phyloP scores from a whole-genome alignment of 2,113 vertebrate species.

The Corythornis cristatus region DNA sequence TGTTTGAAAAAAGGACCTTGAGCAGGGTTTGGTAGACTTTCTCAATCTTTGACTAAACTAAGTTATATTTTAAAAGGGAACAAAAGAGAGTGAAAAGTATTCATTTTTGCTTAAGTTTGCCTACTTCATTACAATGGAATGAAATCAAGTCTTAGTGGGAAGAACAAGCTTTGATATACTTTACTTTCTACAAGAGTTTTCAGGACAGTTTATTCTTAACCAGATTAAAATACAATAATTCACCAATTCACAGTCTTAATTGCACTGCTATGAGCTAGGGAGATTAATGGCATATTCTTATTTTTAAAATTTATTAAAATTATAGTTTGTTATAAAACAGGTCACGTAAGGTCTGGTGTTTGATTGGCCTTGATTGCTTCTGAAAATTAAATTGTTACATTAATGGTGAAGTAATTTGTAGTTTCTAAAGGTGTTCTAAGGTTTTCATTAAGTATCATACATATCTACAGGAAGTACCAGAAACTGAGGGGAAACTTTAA shows the following conservation, averaged over 20 bases:
- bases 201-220: constrained; percentile 5
- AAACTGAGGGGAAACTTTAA: background rate
- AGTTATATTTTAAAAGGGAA: background rate
- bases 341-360: background rate
- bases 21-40: background rate
- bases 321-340: constrained; percentile 13
- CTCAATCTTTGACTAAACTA: background rate
- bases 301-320: constrained; percentile 39
- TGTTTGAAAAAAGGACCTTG: background rate
- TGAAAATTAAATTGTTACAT: constrained; percentile 22
- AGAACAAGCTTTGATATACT: background rate
- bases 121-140: background rate
- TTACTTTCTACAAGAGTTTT: background rate
- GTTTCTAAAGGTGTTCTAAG: background rate
- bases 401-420: background rate
- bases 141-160: background rate
- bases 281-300: background rate
- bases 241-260: constrained; percentile 14
- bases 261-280: background rate
- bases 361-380: constrained; percentile 36
- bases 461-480: background rate
- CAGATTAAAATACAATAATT: constrained; percentile 1
- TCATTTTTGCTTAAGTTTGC: background rate
- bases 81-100: background rate
- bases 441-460: constrained; percentile 1